Conservation (phyloP, 2,888 invertebrate species). For the Cenopis cana region DNA sequence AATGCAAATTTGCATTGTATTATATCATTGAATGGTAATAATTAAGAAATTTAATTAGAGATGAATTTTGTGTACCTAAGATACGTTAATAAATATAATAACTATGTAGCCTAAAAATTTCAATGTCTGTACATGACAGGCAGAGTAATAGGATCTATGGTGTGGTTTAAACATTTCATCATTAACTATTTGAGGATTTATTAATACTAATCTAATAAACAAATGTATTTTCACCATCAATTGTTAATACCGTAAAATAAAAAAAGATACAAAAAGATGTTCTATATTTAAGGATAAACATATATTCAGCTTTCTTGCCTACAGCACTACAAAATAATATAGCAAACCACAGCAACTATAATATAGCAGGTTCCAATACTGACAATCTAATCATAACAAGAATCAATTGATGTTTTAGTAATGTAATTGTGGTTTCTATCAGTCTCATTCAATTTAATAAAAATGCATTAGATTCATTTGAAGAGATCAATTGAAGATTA, state of each 20-base stretch:
- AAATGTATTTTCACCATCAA: too few species aligned
- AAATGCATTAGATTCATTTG: background rate
- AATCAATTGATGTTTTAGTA: conserved; percentile 6
- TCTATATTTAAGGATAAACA: too few species aligned
- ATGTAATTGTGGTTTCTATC: conserved; percentile 5
- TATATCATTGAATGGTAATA: background rate
- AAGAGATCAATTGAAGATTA: background rate
- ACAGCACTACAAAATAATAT: background rate
- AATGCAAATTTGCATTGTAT: background rate
- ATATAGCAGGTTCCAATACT: background rate
- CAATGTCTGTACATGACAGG: background rate
- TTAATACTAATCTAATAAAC: too few species aligned
- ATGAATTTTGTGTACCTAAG: background rate
- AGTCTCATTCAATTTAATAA: background rate
- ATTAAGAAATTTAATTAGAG: background rate
- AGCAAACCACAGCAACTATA: background rate
- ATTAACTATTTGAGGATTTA: too few species aligned
- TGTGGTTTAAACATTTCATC: background rate
- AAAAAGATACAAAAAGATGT: too few species aligned
- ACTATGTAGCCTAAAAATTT: background rate
- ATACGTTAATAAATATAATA: background rate
- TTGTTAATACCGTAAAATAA: too few species aligned
- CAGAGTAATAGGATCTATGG: background rate
- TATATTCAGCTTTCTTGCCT: too few species aligned
- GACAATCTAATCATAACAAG: conserved; percentile 4